A percentile compares a stretch with the other conserved stretches of the same genome.
These are phyloP conservation scores for Steinernema hermaphroditum DNA, from an alignment of 2,888 invertebrate species.

Conservation along the genomic window DNA sequence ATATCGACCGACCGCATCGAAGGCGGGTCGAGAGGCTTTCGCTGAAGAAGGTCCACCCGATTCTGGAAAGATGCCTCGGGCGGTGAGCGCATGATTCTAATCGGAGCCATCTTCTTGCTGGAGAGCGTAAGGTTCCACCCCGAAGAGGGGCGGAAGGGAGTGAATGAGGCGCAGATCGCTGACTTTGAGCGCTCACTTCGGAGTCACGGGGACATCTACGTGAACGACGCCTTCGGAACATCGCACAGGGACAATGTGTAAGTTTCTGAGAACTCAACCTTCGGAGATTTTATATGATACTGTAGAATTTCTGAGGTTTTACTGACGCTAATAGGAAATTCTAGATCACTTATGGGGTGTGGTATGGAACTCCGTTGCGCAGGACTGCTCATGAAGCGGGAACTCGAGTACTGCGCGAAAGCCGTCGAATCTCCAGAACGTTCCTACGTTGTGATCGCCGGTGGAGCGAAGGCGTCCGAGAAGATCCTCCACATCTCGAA, in stretches of 20 bases:
- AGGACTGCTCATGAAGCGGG: slow-evolving; percentile 93
- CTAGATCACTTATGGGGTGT: slow-evolving; percentile 93
- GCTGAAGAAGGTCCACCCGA: slow-evolving; percentile 87
- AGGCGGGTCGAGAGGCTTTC: slow-evolving; percentile 83
- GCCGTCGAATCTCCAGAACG: slow-evolving; percentile 92
- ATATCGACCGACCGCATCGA: slow-evolving; percentile 95
- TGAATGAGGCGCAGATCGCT: slow-evolving; percentile 83
- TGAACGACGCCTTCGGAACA: slow-evolving; percentile 99
- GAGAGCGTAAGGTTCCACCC: slow-evolving; percentile 95
- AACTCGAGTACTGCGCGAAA: slow-evolving; percentile 95
- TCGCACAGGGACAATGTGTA: slow-evolving; percentile 80
- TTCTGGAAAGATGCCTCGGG: slow-evolving; percentile 80
- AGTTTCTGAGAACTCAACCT: too few relatives aligned
- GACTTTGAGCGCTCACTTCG: slow-evolving; percentile 84
- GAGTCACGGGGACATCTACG: slow-evolving; percentile 94
- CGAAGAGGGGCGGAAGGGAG: slow-evolving; percentile 97
- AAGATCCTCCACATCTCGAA: slow-evolving; percentile 98
- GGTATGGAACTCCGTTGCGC: slow-evolving; percentile 87
- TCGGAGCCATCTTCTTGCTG: slow-evolving; percentile 85
- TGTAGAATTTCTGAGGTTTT: too few relatives aligned
- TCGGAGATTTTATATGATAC: too few relatives aligned
- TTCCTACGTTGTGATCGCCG: slow-evolving; percentile 96
- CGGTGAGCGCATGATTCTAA: slow-evolving; percentile 72
- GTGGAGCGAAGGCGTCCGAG: slow-evolving; percentile 98
- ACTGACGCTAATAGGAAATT: slow-evolving; percentile 28